These are phyloP conservation scores for Enteromius viviparus DNA, from an alignment of 2,797 vertebrate species.

Conservation along the genomic window DNA sequence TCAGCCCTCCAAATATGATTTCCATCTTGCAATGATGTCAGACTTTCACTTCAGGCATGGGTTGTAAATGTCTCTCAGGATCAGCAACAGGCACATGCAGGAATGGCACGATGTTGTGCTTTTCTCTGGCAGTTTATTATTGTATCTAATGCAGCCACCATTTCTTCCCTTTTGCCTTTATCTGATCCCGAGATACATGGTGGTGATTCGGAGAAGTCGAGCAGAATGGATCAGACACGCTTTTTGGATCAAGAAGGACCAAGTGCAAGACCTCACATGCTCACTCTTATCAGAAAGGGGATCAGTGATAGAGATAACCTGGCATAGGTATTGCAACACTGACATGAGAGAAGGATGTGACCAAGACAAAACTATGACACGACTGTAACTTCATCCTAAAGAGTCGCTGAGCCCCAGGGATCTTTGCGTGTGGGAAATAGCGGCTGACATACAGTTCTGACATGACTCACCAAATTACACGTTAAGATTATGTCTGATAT, in stretches of 20 bases:
- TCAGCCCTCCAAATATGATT: conserved; percentile 61
- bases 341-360: conserved; percentile 29
- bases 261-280: conserved; percentile 44
- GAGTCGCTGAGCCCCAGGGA: conserved; percentile 11
- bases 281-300: conserved; percentile 33
- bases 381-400: conserved; percentile 1
- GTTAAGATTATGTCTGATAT: conserved; percentile 14
- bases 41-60: conserved; percentile 36
- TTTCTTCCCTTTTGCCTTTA: conserved; percentile 31
- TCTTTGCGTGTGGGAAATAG: conserved; percentile 28
- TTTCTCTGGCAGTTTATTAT: conserved; percentile 59
- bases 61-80: conserved; percentile 58
- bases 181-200: conserved; percentile 45
- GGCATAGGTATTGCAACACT: conserved; percentile 49
- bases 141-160: conserved; percentile 56
- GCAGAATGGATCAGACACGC: conserved; percentile 22
- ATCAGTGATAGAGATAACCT: conserved; percentile 35
- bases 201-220: background rate
- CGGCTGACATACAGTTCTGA: conserved; percentile 18
- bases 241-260: conserved; percentile 24
- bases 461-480: conserved; percentile 28
- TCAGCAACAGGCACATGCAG: conserved; percentile 48
- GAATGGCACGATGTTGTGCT: conserved; percentile 47
- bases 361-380: conserved; percentile 41
- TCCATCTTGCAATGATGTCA: conserved; percentile 54